These are phyloP conservation scores for Petrocephalus sullivani DNA, from an alignment of 2,797 vertebrate species.

Conservation along the genomic window DNA sequence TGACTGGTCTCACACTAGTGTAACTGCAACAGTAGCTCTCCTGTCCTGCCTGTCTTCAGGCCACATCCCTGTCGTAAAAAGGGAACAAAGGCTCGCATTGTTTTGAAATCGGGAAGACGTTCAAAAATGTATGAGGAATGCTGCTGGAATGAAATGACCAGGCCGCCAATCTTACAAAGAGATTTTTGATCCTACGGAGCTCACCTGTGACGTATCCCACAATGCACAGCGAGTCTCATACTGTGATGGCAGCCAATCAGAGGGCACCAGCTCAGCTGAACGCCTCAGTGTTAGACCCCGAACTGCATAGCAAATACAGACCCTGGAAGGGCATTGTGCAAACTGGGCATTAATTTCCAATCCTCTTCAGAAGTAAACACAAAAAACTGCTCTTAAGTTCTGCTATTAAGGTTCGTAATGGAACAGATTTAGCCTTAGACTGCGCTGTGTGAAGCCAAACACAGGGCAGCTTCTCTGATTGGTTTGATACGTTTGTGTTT, in stretches of 20 bases:
- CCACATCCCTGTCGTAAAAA: background rate
- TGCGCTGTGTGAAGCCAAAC: background rate
- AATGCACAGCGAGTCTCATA: background rate
- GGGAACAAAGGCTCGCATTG: background rate
- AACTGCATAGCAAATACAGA: background rate
- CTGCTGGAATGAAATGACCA: background rate
- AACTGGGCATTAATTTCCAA: constrained; percentile 14
- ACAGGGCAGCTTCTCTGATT: no score
- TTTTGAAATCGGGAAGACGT: background rate
- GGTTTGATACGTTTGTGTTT: background rate
- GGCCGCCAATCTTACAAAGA: background rate
- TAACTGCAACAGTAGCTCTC: constrained; percentile 2
- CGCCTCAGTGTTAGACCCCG: background rate
- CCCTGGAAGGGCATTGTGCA: background rate
- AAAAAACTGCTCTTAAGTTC: constrained; percentile 13
- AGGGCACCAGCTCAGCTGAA: background rate
- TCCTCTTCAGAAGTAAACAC: constrained; percentile 15
- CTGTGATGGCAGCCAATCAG: background rate
- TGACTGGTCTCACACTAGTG: background rate
- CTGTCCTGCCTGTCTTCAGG: background rate
- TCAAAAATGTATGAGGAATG: background rate
- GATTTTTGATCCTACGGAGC: background rate
- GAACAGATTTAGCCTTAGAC: constrained; percentile 19
- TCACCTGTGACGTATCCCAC: background rate
- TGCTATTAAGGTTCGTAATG: background rate